Evolutionary conservation across 2,113 vertebrate species (phyloP).

Genomic region (Cacatua alba): DNA sequence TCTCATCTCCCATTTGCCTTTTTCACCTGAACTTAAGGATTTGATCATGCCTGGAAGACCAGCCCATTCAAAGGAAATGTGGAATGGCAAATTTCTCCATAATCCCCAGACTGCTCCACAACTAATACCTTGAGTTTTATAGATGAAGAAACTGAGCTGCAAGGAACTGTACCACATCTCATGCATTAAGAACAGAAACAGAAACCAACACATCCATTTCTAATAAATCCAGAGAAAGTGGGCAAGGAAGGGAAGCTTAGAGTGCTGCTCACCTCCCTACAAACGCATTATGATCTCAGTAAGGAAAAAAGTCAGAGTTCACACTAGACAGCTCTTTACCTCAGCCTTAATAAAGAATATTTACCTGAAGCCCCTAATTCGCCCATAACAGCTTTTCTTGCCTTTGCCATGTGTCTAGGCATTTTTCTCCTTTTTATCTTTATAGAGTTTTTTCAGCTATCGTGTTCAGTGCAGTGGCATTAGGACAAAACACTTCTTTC

Average conservation of each 20-base stretch:
- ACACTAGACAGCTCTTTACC: not conserved
- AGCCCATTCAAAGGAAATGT: not conserved
- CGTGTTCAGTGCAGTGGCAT: constrained; percentile 86
- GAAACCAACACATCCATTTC: not conserved
- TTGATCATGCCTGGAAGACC: not conserved
- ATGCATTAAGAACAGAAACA: not conserved
- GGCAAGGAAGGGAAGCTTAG: not conserved
- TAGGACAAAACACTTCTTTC: constrained; percentile 86
- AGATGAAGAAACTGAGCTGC: not conserved
- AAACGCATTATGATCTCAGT: not conserved
- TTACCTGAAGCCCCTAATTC: not conserved
- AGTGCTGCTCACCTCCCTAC: not conserved
- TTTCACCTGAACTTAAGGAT: not conserved
- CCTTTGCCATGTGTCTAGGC: not conserved
- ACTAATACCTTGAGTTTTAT: not conserved
- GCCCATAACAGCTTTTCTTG: not conserved
- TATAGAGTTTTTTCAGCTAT: constrained; percentile 84
- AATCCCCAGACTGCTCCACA: not conserved
- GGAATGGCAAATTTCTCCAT: not conserved
- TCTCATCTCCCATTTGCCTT: not conserved
- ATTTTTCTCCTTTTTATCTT: not conserved
- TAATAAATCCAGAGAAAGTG: not conserved
- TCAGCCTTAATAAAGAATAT: not conserved
- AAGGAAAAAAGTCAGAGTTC: not conserved
- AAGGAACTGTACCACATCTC: not conserved